Base-by-base conservation (phyloP, 2,888 invertebrate genomes). In the Allophyes oxyacanthae region DNA sequence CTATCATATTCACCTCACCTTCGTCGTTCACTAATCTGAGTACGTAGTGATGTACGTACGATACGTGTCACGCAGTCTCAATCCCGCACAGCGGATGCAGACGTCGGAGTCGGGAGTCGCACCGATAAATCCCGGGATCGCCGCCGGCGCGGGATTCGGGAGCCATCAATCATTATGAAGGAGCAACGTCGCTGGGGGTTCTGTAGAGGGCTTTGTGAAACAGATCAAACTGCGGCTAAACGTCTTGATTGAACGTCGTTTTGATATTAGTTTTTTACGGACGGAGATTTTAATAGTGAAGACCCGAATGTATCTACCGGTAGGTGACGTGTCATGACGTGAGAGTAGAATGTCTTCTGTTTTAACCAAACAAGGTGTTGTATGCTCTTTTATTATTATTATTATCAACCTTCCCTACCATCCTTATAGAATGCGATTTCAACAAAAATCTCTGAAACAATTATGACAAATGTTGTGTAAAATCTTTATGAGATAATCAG, bases 141-240 rank as follows among this genome's bases (percentile, higher is more conserved):
- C 92, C 90, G 92, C 86, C 87, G 88, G 92, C 88, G 84, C 90
- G 81, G 88, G 89, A 87, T 91, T 92, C 84, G 91, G 92, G 89
- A 88, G 81, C 87, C 82, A 94, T 94, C 93, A 89, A 92, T 94
- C 93, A 94, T 88, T 86, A 71, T 72, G 79, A 82, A 83, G 81
- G 75, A 84, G 84, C 82, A 78, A 83, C 87, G 83, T 86, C 86
- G 84, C 87, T 84, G 87, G 85, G 82, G 87, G 88, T 87, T 84
- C 66, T 32, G 52, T 38, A 66, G 72, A 66, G 60, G n/a, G 44
- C 15, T 65, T 71, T 59, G 37, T 71, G 32, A 41, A 71, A 58
- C 72, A 66, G 66, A 66, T 71, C 52, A 65, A 70, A 65, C 66
- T 59, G 44, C 36, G 70, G 70, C 49, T 66, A 59, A 62, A 79